phyloP scores from a whole-genome alignment of 2,888 invertebrate species.

The Autographa gamma region DNA sequence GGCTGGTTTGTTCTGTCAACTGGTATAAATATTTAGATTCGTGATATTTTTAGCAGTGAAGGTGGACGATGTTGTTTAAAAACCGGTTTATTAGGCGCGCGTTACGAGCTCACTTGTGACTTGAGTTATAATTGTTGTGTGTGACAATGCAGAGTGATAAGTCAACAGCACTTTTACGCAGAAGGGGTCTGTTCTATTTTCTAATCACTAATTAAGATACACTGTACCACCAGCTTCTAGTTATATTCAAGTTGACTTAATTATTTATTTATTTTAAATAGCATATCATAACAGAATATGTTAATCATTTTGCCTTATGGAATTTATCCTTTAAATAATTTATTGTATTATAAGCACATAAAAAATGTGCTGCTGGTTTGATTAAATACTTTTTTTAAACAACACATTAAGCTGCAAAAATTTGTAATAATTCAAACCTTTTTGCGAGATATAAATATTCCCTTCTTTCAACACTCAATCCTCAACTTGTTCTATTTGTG shows the following conservation, averaged over 20 bases:
- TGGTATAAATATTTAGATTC: slow-evolving; percentile 33
- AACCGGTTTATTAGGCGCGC: slow-evolving; percentile 35
- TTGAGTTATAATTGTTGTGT: slow-evolving; percentile 19
- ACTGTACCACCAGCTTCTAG: not conserved
- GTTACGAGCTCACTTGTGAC: slow-evolving; percentile 17
- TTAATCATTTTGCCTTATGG: too few relatives aligned
- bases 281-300: too few relatives aligned
- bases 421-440: too few relatives aligned
- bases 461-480: too few relatives aligned
- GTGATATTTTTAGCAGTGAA: slow-evolving; percentile 45
- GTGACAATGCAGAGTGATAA: slow-evolving; percentile 45
- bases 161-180: slow-evolving; percentile 33
- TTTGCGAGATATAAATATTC: too few relatives aligned
- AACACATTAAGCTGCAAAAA: too few relatives aligned
- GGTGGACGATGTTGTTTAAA: slow-evolving; percentile 27
- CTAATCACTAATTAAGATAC: not conserved
- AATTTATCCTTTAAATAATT: too few relatives aligned
- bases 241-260: not conserved
- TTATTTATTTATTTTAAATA: not conserved
- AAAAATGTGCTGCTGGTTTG: too few relatives aligned
- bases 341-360: too few relatives aligned
- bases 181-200: slow-evolving; percentile 27
- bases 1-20: slow-evolving; percentile 51
- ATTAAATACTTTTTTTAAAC: too few relatives aligned
- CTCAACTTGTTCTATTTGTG: too few relatives aligned